Conservation (phyloP, 2,113 vertebrate genomes). For the Acanthochromis polyacanthus region DNA sequence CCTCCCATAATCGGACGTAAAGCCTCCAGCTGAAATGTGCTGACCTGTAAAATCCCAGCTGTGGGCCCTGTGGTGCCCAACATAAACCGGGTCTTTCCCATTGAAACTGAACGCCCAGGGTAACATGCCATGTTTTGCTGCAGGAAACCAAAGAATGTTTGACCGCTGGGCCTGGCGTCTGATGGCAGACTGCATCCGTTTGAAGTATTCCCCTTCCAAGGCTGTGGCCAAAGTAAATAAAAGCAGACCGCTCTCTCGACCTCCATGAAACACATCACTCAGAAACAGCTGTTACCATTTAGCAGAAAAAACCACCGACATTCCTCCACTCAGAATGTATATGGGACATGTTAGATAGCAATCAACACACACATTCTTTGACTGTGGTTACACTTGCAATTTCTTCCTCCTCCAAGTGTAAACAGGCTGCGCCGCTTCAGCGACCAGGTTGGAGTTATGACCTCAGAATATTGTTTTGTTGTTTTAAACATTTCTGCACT, state of each 20-base stretch:
- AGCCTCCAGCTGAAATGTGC: constrained; percentile 66
- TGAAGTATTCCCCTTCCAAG: constrained; percentile 86
- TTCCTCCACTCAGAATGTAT: constrained; percentile 88
- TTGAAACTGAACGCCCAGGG: constrained; percentile 54
- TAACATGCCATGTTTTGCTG: constrained; percentile 84
- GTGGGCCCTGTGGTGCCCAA: constrained; percentile 44
- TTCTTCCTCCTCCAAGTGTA: constrained; percentile 84
- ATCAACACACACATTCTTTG: constrained; percentile 85
- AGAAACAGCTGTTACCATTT: constrained; percentile 96
- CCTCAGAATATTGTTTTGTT: constrained; percentile 68
- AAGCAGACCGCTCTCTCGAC: constrained; percentile 82
- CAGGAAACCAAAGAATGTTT: constrained; percentile 89
- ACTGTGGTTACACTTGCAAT: constrained; percentile 84
- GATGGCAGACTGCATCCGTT: constrained; percentile 84
- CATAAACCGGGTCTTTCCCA: constrained; percentile 70
- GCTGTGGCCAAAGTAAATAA: constrained; percentile 90
- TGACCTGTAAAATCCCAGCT: constrained; percentile 74
- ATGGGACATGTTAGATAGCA: constrained; percentile 87
- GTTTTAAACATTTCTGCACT: constrained; percentile 56
- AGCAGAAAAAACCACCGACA: constrained; percentile 89
- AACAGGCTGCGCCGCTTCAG: constrained; percentile 73
- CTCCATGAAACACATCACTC: constrained; percentile 91
- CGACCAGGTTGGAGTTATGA: constrained; percentile 75
- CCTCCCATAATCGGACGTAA: constrained; percentile 46
- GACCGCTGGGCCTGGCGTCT: constrained; percentile 88